Base-by-base conservation (phyloP, 2,797 vertebrate species). In the Alauda arvensis region DNA sequence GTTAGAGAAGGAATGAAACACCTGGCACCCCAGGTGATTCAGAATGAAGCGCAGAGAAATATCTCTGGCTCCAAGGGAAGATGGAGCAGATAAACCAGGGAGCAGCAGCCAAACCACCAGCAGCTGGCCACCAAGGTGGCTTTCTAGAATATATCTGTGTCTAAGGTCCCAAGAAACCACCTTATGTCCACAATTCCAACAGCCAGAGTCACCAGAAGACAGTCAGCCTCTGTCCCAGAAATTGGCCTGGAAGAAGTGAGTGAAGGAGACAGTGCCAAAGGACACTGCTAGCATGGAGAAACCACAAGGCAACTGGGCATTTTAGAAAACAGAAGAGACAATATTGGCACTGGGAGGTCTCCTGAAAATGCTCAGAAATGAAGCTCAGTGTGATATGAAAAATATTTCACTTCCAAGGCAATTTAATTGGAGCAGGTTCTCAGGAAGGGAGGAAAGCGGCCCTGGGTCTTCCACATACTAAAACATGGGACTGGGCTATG, bases 71-170 rank as follows among this genome's bases (percentile, higher is more conserved):
- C 25, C 60, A 57, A 46, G 49, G 28, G 42, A 82, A 89, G 65
- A 77, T 25, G 21, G 12, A 75, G 23, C 39, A 83, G 80, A 70
- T 70, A 87, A 81, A 81, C 10, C 26, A 60, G 34, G 19, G 17
- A 92, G n/a, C 57, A 87, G 56, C 34, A 85, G 45, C 11, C 48
- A 82, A 84, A 71, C n/a, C 69, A 57, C 39, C 53, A 61, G 40
- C 31, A 88, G 49, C 8, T 2, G 1, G 40, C n/a, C 14, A 28
- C 19, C 0, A 1, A 72, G 24, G 45, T 2, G 2, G 37, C 52
- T 75, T 42, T 56, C 55, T 62, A 48, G 51, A 56, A 31, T 25
- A 9, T 19, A 28, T 10, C 60, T 45, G 18, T 25, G 37, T 55
- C 57, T 34, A 25, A 55, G 8, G 19, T 60, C 55, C 37, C 33